Conservation (phyloP, 2,113 vertebrate species). For the Ceyx margarethae region DNA sequence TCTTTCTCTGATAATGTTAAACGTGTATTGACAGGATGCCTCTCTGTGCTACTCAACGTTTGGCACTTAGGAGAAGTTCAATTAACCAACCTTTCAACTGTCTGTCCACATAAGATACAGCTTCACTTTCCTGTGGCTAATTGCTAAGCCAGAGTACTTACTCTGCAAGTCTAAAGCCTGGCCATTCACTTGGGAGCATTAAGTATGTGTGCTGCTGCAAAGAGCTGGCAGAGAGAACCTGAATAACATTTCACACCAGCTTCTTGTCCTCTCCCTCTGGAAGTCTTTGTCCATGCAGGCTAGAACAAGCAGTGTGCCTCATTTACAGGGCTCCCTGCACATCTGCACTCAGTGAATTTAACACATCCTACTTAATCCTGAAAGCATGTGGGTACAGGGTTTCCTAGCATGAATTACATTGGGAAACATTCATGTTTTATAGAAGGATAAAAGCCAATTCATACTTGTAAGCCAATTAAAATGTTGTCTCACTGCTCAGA, state of each 20-base stretch:
- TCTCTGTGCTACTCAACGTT: neutral
- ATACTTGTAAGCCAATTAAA: conserved; percentile 60
- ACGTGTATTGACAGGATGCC: neutral
- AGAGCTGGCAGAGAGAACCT: neutral
- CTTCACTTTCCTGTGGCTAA: conserved; percentile 11
- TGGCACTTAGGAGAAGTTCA: conserved; percentile 36
- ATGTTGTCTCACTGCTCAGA: conserved; percentile 28
- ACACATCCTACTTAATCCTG: neutral
- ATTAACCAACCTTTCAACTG: conserved; percentile 38
- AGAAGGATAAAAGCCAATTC: neutral
- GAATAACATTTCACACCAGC: conserved; percentile 9
- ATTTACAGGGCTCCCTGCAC: conserved; percentile 13
- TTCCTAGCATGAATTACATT: conserved; percentile 33
- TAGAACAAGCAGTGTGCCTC: neutral
- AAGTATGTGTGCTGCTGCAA: neutral
- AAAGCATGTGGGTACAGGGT: neutral
- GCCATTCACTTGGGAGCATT: neutral
- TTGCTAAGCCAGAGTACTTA: neutral
- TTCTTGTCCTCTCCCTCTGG: neutral
- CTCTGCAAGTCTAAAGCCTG: neutral
- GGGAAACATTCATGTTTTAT: neutral
- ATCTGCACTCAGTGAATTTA: neutral
- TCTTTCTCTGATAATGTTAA: neutral
- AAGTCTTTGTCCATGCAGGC: neutral
- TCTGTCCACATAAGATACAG: neutral